Evolutionary conservation across 2,113 vertebrate species (phyloP).

Genomic region (Zosterops pallidus): DNA sequence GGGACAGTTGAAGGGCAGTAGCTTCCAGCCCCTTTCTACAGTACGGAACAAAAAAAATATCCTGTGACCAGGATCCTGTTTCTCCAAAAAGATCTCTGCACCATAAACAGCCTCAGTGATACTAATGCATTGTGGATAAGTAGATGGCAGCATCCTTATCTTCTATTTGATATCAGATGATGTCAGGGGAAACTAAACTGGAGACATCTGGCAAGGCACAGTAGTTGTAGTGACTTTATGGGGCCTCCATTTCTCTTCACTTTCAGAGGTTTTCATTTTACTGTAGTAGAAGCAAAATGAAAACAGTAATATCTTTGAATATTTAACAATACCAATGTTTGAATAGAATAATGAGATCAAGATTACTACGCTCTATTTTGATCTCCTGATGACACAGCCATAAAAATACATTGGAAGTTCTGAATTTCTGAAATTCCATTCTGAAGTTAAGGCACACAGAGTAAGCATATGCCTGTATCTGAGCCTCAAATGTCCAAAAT

Average conservation of each 20-base stretch:
- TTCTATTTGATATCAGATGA: background rate
- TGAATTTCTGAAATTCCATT: background rate
- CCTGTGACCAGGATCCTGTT: background rate
- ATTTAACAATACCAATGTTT: background rate
- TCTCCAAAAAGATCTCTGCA: background rate
- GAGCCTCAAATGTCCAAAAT: background rate
- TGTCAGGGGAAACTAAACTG: background rate
- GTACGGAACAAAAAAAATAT: background rate
- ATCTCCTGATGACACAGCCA: background rate
- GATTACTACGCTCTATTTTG: background rate
- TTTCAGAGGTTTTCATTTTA: conserved; percentile 17
- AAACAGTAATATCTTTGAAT: background rate
- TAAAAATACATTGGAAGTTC: background rate
- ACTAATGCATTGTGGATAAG: background rate
- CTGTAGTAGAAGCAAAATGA: background rate
- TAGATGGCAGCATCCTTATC: background rate
- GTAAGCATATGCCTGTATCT: background rate
- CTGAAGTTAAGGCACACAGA: background rate
- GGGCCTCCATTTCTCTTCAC: background rate
- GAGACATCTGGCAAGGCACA: background rate
- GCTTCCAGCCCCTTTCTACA: background rate
- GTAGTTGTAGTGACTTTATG: background rate
- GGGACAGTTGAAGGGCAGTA: background rate
- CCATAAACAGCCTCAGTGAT: background rate
- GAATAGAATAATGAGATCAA: background rate